phyloP scores from a whole-genome alignment of 1,140 invertebrate species.

The Cydia pomonella region DNA sequence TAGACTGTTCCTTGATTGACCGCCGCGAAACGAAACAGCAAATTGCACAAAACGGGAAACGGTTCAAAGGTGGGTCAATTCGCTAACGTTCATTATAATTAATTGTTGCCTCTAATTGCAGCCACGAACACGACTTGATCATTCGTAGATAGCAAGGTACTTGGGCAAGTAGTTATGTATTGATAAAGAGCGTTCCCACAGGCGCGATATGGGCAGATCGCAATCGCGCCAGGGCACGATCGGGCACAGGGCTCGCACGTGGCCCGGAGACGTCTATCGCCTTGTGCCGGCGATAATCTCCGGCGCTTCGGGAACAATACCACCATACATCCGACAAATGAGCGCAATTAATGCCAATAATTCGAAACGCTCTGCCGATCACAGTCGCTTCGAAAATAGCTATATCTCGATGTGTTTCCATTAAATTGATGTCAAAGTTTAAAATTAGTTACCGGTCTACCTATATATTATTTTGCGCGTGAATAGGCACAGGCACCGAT shows the following conservation, averaged over 20 bases:
- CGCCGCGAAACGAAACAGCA: constrained; percentile 11
- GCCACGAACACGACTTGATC: neutral
- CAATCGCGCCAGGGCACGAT: constrained; percentile 65
- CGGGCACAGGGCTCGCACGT: constrained; percentile 61
- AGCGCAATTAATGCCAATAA: constrained; percentile 59
- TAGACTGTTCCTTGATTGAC: constrained; percentile 58
- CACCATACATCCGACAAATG: constrained; percentile 62
- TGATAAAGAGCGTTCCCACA: constrained; percentile 51
- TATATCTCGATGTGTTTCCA: constrained; percentile 29
- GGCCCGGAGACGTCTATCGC: constrained; percentile 57
- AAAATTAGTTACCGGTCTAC: neutral
- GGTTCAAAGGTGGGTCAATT: constrained; percentile 35
- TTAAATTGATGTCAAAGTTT: constrained; percentile 28
- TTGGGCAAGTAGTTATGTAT: constrained; percentile 28
- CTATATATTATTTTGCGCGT: constrained; percentile 31
- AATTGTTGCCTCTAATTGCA: constrained; percentile 1
- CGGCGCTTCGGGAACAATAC: constrained; percentile 61
- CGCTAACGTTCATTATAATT: constrained; percentile 6
- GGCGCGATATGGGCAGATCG: constrained; percentile 61
- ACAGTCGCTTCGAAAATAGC: constrained; percentile 6
- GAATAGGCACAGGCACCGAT: constrained; percentile 40
- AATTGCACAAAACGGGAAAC: constrained; percentile 48
- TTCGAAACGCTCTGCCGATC: constrained; percentile 36
- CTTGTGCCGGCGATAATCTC: constrained; percentile 69
- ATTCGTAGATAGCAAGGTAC: neutral